Conservation (phyloP, 2,888 invertebrate genomes). For the Drosophila prostipennis region DNA sequence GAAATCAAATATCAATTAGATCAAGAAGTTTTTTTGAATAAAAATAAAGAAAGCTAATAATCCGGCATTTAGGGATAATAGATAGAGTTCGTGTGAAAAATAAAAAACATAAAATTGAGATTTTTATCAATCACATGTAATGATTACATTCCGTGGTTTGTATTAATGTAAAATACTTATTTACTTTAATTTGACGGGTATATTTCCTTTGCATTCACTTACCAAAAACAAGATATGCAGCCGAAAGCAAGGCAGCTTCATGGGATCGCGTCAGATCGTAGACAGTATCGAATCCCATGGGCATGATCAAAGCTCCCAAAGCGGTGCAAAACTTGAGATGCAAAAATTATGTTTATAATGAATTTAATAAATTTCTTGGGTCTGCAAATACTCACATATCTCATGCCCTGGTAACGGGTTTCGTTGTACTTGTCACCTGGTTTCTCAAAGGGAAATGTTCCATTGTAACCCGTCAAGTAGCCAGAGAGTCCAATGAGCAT, state of each 20-base stretch:
- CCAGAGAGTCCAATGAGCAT: slow-evolving; percentile 98
- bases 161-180: too few relatives aligned
- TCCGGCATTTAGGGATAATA: too few relatives aligned
- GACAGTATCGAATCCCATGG: slow-evolving; percentile 93
- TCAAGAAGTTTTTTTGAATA: too few relatives aligned
- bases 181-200: too few relatives aligned
- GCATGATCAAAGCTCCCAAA: slow-evolving; percentile 93
- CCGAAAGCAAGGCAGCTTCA: slow-evolving; percentile 91
- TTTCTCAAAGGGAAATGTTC: slow-evolving; percentile 96
- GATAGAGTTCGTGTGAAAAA: too few relatives aligned
- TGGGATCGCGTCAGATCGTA: slow-evolving; percentile 95
- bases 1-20: neutral
- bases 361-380: too few relatives aligned
- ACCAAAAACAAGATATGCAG: slow-evolving; percentile 94
- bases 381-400: slow-evolving; percentile 88
- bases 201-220: slow-evolving; percentile 61
- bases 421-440: slow-evolving; percentile 97
- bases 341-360: rapidly evolving
- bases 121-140: too few relatives aligned
- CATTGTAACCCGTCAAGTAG: slow-evolving; percentile 96
- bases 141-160: too few relatives aligned
- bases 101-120: too few relatives aligned
- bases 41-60: too few relatives aligned
- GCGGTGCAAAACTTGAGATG: slow-evolving; percentile 92
- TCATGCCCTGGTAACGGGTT: slow-evolving; percentile 95